Percentiles rank a stretch among this genome's conserved stretches.
These are phyloP conservation scores for Mamestra configurata DNA, from an alignment of 1,140 invertebrate species.

Conservation along the genomic window DNA sequence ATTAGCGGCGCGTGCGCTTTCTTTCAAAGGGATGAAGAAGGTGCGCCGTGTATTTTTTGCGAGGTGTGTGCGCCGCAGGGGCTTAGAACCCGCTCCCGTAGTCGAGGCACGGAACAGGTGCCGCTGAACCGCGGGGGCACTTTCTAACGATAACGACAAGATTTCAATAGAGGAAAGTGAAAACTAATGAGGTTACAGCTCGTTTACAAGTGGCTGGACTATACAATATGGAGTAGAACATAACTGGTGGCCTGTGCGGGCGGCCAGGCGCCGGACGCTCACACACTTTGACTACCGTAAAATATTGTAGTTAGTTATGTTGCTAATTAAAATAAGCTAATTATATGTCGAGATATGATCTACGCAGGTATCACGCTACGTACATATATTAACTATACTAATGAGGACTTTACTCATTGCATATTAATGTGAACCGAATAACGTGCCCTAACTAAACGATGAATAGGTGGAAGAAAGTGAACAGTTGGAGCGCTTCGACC, in stretches of 20 bases:
- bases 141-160: background rate
- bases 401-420: background rate
- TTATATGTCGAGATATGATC: constrained; percentile 1
- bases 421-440: background rate
- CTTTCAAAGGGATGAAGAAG: constrained; percentile 17
- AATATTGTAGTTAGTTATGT: background rate
- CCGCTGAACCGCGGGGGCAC: background rate
- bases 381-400: background rate
- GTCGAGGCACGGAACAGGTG: constrained; percentile 4
- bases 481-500: no score
- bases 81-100: background rate
- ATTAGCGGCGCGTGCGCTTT: constrained; percentile 14
- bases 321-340: constrained; percentile 1
- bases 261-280: background rate
- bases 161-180: background rate
- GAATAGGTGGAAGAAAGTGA: background rate
- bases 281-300: background rate
- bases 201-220: no score
- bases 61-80: background rate
- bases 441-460: background rate
- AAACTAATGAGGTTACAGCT: background rate
- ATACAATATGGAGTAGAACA: no score
- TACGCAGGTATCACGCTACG: background rate
- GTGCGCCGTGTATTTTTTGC: background rate
- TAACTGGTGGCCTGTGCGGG: background rate